A percentile compares a stretch with the other conserved stretches of the same genome.
phyloP scores from a whole-genome alignment of 2,888 invertebrate genomes.

The Heliothis peltigera region DNA sequence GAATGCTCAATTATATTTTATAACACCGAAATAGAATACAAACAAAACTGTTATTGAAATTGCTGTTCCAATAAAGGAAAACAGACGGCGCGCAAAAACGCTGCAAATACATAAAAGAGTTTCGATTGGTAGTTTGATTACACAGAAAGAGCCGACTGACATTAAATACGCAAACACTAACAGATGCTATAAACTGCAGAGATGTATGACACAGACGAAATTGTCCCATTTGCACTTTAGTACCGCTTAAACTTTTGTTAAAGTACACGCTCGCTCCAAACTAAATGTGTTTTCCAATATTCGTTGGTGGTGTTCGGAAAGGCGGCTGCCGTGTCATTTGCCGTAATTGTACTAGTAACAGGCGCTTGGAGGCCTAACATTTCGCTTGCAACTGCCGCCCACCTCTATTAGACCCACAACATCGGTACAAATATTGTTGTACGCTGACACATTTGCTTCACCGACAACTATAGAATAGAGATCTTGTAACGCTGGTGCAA shows the following conservation, averaged over 20 bases:
- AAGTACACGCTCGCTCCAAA: slow-evolving; percentile 58
- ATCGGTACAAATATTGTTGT: slow-evolving; percentile 60
- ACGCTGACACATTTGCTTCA: slow-evolving; percentile 54
- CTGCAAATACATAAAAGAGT: slow-evolving; percentile 49
- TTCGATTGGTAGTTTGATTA: slow-evolving; percentile 59
- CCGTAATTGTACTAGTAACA: slow-evolving; percentile 77
- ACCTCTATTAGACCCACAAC: slow-evolving; percentile 67
- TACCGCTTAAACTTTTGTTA: slow-evolving; percentile 63
- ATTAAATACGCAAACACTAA: slow-evolving; percentile 60
- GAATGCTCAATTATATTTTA: background rate
- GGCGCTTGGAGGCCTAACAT: slow-evolving; percentile 72
- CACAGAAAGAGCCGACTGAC: slow-evolving; percentile 42
- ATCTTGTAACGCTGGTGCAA: slow-evolving; percentile 55
- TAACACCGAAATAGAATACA: background rate
- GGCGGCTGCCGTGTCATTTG: slow-evolving; percentile 73
- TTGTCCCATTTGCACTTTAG: slow-evolving; percentile 65
- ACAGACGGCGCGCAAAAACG: slow-evolving; percentile 26
- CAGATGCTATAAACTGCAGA: slow-evolving; percentile 58
- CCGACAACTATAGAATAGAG: slow-evolving; percentile 48
- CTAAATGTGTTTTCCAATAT: slow-evolving; percentile 65
- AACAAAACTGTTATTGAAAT: slow-evolving; percentile 47
- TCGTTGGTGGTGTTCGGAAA: slow-evolving; percentile 65
- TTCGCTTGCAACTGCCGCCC: slow-evolving; percentile 69
- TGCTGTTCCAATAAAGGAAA: slow-evolving; percentile 36
- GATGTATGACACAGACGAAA: slow-evolving; percentile 63